Evolutionary conservation across 2,888 invertebrate species (phyloP).

Genomic region (Scelioninae gen. 1): DNA sequence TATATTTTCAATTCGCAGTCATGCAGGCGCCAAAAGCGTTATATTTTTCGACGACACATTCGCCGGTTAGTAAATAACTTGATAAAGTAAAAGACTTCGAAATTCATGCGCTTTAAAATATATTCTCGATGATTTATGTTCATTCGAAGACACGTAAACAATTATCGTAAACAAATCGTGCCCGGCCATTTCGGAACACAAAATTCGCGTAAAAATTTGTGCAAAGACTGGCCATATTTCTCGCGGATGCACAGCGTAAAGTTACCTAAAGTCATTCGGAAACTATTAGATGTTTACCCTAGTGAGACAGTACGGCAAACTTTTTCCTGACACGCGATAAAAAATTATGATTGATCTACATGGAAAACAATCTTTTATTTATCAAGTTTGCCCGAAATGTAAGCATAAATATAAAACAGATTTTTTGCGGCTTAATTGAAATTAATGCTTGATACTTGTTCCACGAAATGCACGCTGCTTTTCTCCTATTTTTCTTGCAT

Average conservation of each 20-base stretch:
- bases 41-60: not conserved
- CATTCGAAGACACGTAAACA: not conserved
- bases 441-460: constrained; percentile 26
- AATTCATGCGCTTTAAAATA: constrained; percentile 14
- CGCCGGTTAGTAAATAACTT: not conserved
- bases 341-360: constrained; percentile 46
- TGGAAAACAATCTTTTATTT: constrained; percentile 44
- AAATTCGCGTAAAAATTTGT: not conserved
- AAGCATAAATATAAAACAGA: constrained; percentile 21
- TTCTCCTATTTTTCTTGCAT: no score
- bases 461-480: no score
- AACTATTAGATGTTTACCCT: constrained; percentile 51
- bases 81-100: not conserved
- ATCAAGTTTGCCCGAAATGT: constrained; percentile 21
- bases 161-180: constrained; percentile 37
- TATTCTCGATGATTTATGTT: constrained; percentile 6
- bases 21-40: no score
- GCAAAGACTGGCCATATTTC: not conserved
- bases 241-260: constrained; percentile 7
- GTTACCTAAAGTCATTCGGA: constrained; percentile 38
- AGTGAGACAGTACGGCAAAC: constrained; percentile 21
- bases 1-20: no score
- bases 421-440: constrained; percentile 19
- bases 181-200: not conserved
- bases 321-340: constrained; percentile 25